These are phyloP conservation scores for Habrosyne pyritoides DNA, from an alignment of 2,888 invertebrate genomes.

Conservation along the genomic window DNA sequence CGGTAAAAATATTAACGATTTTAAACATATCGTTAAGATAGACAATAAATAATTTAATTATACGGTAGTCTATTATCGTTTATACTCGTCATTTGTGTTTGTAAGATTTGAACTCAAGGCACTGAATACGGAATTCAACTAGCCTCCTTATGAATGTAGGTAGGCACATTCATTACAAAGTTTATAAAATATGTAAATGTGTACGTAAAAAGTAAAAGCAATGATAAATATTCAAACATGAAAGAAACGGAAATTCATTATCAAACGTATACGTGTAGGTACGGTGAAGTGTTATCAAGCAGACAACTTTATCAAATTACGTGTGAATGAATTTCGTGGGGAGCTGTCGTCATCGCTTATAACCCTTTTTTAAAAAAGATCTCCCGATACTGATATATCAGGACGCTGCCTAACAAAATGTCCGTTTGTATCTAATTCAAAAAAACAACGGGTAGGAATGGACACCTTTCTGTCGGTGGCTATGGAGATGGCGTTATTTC, in stretches of 20 bases:
- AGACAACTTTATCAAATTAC: conserved; percentile 54
- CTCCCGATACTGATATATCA: conserved; percentile 66
- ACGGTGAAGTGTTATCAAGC: conserved; percentile 12
- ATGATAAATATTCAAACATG: not conserved
- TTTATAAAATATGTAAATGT: not conserved
- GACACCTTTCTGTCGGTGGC: conserved; percentile 52
- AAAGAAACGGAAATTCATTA: conserved; percentile 30
- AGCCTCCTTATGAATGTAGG: too few relatives aligned
- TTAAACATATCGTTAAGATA: too few relatives aligned
- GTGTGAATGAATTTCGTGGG: conserved; percentile 65
- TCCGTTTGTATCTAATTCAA: conserved; percentile 70
- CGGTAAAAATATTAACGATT: too few relatives aligned
- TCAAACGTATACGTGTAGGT: conserved; percentile 17
- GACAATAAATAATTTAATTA: too few relatives aligned
- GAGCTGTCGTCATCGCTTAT: conserved; percentile 65
- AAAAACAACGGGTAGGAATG: conserved; percentile 47
- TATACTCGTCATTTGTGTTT: too few relatives aligned
- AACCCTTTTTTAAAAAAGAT: conserved; percentile 41
- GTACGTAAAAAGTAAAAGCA: not conserved
- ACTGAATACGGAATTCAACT: too few relatives aligned
- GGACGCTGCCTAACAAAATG: conserved; percentile 72
- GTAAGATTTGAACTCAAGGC: too few relatives aligned
- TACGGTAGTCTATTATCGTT: too few relatives aligned
- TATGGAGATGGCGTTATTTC: conserved; percentile 23
- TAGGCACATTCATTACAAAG: too few relatives aligned